Evolutionary conservation across 1,140 invertebrate species (phyloP).

Genomic region (Papilio machaon): DNA sequence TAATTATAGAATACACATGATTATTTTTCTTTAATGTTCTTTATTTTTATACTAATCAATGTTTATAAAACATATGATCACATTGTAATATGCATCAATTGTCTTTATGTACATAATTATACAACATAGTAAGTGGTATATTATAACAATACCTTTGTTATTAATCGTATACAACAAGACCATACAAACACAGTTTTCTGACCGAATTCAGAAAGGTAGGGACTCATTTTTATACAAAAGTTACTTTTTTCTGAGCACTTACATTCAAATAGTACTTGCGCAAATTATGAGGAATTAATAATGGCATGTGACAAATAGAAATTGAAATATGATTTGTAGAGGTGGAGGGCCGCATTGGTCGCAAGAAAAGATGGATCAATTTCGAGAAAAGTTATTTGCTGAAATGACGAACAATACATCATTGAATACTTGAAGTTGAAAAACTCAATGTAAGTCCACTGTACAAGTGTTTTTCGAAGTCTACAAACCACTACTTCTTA

Average conservation of each 20-base stretch:
- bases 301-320: too few relatives aligned
- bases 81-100: conserved; percentile 1
- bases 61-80: background rate
- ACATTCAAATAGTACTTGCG: too few relatives aligned
- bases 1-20: background rate
- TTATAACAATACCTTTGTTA: background rate
- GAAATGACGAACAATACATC: too few relatives aligned
- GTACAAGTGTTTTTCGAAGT: background rate
- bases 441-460: background rate
- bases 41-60: background rate
- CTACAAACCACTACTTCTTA: background rate
- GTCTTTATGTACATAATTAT: conserved; percentile 18
- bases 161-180: background rate
- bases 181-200: background rate
- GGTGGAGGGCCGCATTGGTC: too few relatives aligned
- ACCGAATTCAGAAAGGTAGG: background rate
- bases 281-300: too few relatives aligned
- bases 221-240: too few relatives aligned
- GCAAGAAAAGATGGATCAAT: too few relatives aligned
- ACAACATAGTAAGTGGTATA: background rate
- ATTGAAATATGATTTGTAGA: too few relatives aligned
- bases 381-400: too few relatives aligned
- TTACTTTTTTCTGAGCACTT: too few relatives aligned
- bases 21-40: conserved; percentile 18
- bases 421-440: too few relatives aligned